A percentile compares a stretch with the other conserved stretches of the same genome.
These are phyloP conservation scores for Hippocampus guttulatus DNA, from an alignment of 2,113 vertebrate species.

Conservation along the genomic window DNA sequence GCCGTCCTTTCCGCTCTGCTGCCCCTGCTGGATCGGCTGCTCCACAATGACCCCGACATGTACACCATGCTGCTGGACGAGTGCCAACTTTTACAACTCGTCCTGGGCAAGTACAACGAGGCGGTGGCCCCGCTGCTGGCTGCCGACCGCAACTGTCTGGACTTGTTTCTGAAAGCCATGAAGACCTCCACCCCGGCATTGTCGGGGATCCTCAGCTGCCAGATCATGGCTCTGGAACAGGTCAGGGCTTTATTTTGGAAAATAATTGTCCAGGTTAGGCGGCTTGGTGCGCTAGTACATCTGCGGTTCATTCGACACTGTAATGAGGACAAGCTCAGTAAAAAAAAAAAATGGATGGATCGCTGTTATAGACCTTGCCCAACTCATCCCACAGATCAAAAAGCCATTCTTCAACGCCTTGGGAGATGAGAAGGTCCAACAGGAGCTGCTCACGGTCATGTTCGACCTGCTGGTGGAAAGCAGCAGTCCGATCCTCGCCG, in stretches of 20 bases:
- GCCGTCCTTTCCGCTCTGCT: slow-evolving; percentile 75
- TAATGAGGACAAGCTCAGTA: too few species aligned
- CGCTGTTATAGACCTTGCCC: background rate
- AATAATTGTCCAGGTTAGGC: background rate
- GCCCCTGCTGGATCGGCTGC: slow-evolving; percentile 74
- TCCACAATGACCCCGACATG: slow-evolving; percentile 73
- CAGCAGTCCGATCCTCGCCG: slow-evolving; percentile 72
- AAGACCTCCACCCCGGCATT: slow-evolving; percentile 65
- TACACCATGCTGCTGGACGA: slow-evolving; percentile 75
- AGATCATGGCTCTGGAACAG: slow-evolving; percentile 85
- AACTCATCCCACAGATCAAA: slow-evolving; percentile 75
- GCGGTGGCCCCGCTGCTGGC: slow-evolving; percentile 78
- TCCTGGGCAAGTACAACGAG: slow-evolving; percentile 82
- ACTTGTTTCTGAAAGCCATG: slow-evolving; percentile 80
- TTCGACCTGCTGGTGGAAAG: slow-evolving; percentile 84
- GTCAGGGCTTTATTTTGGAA: slow-evolving; percentile 53
- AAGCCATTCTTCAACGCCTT: slow-evolving; percentile 85
- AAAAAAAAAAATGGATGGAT: too few species aligned
- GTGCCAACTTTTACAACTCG: slow-evolving; percentile 73
- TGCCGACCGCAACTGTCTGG: slow-evolving; percentile 74
- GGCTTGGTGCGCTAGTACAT: too few species aligned
- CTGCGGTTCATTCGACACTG: too few species aligned
- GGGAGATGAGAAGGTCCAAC: slow-evolving; percentile 77
- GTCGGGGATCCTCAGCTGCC: slow-evolving; percentile 71
- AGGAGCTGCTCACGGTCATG: slow-evolving; percentile 79